Conservation (phyloP, 2,888 invertebrate genomes). For the Synergus japonicus region DNA sequence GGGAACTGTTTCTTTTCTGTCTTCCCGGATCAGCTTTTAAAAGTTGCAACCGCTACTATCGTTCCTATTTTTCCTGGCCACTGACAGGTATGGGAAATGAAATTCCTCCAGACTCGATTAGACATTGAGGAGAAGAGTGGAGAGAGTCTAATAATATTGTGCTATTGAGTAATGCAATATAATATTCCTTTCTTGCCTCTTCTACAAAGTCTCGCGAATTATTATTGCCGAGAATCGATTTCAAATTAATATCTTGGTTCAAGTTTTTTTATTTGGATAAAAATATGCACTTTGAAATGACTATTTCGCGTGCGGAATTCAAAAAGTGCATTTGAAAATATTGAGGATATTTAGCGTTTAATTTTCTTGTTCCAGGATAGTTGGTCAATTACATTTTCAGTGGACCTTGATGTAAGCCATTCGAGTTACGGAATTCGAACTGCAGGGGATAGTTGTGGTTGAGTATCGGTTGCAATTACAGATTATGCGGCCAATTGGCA, state of each 20-base stretch:
- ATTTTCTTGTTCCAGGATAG: background rate
- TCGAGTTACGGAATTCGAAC: conserved; percentile 28
- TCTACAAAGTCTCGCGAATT: background rate
- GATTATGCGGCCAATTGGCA: conserved; percentile 64
- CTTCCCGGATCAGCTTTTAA: conserved; percentile 53
- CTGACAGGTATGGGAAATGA: conserved; percentile 49
- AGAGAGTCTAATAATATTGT: conserved; percentile 21
- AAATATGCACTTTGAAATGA: background rate
- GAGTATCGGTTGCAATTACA: conserved; percentile 62
- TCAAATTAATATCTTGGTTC: no score
- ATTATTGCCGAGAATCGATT: background rate
- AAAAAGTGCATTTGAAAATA: background rate
- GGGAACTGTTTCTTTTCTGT: conserved; percentile 49
- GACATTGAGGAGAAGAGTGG: background rate
- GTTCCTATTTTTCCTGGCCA: background rate
- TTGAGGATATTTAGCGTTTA: conserved; percentile 46
- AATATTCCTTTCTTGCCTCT: background rate
- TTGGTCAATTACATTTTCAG: conserved; percentile 25
- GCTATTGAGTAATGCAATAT: background rate
- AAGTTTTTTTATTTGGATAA: background rate
- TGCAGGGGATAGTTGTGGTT: conserved; percentile 59
- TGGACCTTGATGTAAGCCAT: conserved; percentile 29
- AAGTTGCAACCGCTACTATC: conserved; percentile 47
- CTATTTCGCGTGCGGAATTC: background rate
- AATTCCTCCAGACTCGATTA: conserved; percentile 52